phyloP scores from a whole-genome alignment of 2,113 vertebrate genomes.

The Dasyornis broadbenti region DNA sequence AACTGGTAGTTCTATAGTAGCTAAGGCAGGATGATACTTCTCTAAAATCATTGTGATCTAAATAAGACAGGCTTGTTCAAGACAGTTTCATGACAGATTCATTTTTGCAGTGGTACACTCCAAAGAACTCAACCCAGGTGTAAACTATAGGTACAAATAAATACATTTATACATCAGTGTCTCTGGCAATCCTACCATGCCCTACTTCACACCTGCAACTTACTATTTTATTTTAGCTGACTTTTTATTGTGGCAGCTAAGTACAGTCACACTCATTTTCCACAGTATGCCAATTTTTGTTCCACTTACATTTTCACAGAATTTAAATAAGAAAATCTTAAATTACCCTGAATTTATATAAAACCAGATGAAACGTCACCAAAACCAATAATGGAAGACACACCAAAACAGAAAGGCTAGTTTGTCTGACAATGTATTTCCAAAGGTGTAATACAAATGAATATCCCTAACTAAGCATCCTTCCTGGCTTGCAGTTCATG shows the following conservation, averaged over 20 bases:
- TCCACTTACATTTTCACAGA: not conserved
- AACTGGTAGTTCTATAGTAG: not conserved
- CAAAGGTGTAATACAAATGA: not conserved
- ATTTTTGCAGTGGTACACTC: not conserved
- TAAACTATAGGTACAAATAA: not conserved
- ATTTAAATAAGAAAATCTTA: not conserved
- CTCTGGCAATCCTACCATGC: not conserved
- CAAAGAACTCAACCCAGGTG: not conserved
- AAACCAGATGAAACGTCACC: not conserved
- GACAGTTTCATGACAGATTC: rapidly evolving
- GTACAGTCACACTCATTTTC: not conserved
- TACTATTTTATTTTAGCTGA: not conserved
- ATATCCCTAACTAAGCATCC: not conserved
- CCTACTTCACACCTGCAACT: not conserved
- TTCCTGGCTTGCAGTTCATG: not conserved
- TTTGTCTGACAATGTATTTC: not conserved
- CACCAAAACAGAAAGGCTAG: not conserved
- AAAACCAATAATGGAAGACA: not conserved
- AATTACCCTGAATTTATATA: not conserved
- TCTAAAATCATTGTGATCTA: not conserved
- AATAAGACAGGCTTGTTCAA: not conserved
- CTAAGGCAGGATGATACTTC: not conserved
- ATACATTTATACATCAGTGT: not conserved
- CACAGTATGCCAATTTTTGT: not conserved
- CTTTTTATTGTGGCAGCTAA: not conserved